Evolutionary conservation across 2,888 invertebrate genomes (phyloP).

Genomic region (Lysandra bellargus): DNA sequence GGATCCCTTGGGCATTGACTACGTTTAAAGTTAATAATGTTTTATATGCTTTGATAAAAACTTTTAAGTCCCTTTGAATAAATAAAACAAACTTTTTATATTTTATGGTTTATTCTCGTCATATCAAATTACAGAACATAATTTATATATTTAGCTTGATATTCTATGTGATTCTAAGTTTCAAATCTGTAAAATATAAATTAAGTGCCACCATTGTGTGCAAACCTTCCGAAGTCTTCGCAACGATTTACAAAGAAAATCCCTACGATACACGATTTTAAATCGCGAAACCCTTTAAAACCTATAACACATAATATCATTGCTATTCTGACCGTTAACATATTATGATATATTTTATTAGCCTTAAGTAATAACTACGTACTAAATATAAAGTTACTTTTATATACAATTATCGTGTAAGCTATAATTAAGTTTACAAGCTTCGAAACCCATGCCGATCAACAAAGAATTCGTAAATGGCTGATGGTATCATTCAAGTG

Average conservation of each 20-base stretch:
- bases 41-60: neutral
- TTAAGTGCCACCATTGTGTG: conserved; percentile 63
- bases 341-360: conserved; percentile 62
- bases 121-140: conserved; percentile 79
- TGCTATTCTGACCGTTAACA: conserved; percentile 56
- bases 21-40: too few relatives aligned
- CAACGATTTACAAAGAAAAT: conserved; percentile 58
- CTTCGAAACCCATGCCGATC: conserved; percentile 48
- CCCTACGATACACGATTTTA: conserved; percentile 61
- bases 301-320: conserved; percentile 52
- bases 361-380: conserved; percentile 49
- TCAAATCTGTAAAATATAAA: conserved; percentile 70
- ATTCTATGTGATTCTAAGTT: conserved; percentile 68
- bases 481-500: conserved; percentile 4
- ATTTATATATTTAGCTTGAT: conserved; percentile 66
- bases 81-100: conserved; percentile 41
- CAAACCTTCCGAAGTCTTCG: conserved; percentile 52
- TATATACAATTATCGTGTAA: conserved; percentile 66
- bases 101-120: conserved; percentile 73
- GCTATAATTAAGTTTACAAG: conserved; percentile 58
- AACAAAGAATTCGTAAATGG: conserved; percentile 26
- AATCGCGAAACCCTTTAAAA: conserved; percentile 57
- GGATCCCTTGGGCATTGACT: too few relatives aligned
- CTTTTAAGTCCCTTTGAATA: neutral
- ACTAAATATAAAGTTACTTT: conserved; percentile 51